A percentile compares a stretch with the other conserved stretches of the same genome.
Conservation (phyloP, 1,140 invertebrate genomes). For the Myzus persicae region DNA sequence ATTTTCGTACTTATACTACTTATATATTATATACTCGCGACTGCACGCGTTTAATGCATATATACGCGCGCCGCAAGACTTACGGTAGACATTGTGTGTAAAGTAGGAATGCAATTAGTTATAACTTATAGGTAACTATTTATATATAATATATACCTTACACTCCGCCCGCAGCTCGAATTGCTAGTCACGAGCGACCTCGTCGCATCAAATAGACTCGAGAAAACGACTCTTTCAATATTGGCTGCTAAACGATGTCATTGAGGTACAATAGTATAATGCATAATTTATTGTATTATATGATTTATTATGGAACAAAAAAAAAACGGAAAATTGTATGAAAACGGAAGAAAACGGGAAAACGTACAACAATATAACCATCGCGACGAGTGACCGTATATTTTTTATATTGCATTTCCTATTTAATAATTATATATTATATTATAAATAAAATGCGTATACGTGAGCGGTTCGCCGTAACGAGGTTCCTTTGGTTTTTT, state of each 20-base stretch:
- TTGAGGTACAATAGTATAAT: background rate
- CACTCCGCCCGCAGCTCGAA: background rate
- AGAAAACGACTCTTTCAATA: conserved; percentile 22
- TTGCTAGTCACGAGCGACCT: conserved; percentile 22
- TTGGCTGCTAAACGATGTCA: background rate
- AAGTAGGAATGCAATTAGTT: conserved; percentile 49
- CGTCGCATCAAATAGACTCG: background rate
- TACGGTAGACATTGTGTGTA: conserved; percentile 20
- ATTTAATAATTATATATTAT: background rate
- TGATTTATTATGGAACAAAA: background rate
- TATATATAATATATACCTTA: background rate
- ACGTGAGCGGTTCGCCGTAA: background rate
- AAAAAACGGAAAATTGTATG: background rate
- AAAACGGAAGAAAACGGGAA: background rate
- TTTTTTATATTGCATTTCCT: background rate
- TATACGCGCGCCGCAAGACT: background rate
- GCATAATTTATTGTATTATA: background rate
- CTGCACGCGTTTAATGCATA: background rate
- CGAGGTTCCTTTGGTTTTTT: background rate
- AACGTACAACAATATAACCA: background rate
- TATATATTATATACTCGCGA: background rate
- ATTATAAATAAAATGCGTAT: background rate
- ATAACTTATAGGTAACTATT: background rate
- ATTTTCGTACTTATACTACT: conserved; percentile 17
- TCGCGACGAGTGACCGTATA: background rate